Evolutionary conservation across 2,888 invertebrate genomes (phyloP), one percentile per base, ranked within the genome.

Genomic region (Pammene fasciana): DNA sequence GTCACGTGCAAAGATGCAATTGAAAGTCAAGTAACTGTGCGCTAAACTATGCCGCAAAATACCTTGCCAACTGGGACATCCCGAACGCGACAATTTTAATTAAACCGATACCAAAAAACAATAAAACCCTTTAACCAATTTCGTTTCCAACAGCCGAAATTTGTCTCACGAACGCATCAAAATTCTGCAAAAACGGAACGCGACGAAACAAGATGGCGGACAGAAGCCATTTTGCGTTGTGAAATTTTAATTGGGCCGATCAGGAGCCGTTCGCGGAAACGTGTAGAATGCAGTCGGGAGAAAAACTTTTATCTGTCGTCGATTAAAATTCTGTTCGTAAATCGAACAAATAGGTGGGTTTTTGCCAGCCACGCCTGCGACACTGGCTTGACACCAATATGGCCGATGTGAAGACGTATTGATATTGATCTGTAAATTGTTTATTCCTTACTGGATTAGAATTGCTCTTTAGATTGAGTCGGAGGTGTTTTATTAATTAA

Each of bases 241-340:
- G 82, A 85, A 89, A 91, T 92, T 87, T 92, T 91, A 92, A 92
- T 92, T 91, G 90, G 90, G 77, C 75, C 76, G 82, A 87, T 87
- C 86, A 82, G 79, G 78, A 85, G 83, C 86, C 86, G 84, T 62
- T 59, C 57, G 45, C 64, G 54, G 64, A 55, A 64, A 18, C 84
- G 82, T 72, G 74, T 70, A 75, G 79, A 77, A 78, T 76, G 77
- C 72, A 79, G 77, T 75, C 77, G 71, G 72, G 71, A 77, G 79
- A 83, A 86, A 86, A 87, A 87, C 78, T 82, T 82, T 86, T 82
- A 83, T 86, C 83, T 72, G 64, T 34, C 71, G 73, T 71, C 83
- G 84, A 85, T 86, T 86, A 85, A 85, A 81, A 85, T 86, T 81
- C 88, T 86, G 73, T 79, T 80, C 80, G 81, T 77, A 82, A 83